phyloP scores from a whole-genome alignment of 2,797 vertebrate species.

The Protonibea diacanthus region DNA sequence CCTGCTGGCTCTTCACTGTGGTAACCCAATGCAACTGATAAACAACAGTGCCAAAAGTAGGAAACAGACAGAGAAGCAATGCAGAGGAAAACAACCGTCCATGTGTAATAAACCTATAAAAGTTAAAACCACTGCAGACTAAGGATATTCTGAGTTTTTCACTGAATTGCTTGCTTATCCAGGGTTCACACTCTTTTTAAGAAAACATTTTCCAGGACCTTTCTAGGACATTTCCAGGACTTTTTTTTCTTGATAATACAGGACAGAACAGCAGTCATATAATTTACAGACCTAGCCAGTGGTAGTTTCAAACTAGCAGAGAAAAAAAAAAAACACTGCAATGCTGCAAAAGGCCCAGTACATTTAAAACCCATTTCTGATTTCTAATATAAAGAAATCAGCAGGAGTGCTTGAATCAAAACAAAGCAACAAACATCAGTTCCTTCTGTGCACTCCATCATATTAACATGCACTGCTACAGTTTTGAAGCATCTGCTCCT shows the following conservation, averaged over 20 bases:
- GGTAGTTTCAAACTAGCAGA: no score
- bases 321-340: no score
- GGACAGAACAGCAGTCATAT: no score
- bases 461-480: neutral
- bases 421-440: neutral
- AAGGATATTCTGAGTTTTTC: neutral
- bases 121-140: neutral
- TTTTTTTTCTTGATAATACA: no score
- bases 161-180: neutral
- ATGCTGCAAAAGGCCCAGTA: neutral
- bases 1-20: slow-evolving; percentile 84
- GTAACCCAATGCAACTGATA: slow-evolving; percentile 69
- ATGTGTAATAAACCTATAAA: neutral
- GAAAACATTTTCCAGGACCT: no score
- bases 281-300: no score
- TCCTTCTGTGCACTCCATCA: neutral
- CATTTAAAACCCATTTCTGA: neutral
- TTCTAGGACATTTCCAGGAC: no score
- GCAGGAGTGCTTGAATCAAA: neutral
- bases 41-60: slow-evolving; percentile 58
- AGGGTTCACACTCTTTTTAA: no score
- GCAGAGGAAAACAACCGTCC: slow-evolving; percentile 1
- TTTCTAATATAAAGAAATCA: no score
- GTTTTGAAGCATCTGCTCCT: neutral
- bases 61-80: slow-evolving; percentile 17